phyloP scores from a whole-genome alignment of 1,140 invertebrate species.

The Polypedilum vanderplanki region DNA sequence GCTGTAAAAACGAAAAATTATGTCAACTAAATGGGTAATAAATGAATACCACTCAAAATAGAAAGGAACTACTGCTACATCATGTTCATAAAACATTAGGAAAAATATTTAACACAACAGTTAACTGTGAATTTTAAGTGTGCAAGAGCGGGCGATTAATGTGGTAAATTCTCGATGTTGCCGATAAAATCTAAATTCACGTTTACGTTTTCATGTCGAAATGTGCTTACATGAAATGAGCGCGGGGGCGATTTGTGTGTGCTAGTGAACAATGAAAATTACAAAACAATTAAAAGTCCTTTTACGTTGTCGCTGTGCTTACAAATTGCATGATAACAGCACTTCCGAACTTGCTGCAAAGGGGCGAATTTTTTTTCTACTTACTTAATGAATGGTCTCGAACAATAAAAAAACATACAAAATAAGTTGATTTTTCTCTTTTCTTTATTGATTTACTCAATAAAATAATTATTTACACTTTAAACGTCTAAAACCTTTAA shows the following conservation, averaged over 20 bases:
- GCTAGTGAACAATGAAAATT: constrained; percentile 10
- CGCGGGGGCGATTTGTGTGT: not conserved
- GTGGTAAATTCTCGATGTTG: constrained; percentile 24
- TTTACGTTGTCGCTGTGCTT: constrained; percentile 15
- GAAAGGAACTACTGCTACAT: no score
- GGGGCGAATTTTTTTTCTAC: no score
- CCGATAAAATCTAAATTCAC: constrained; percentile 25
- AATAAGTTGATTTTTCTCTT: constrained; percentile 14
- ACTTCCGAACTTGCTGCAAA: not conserved
- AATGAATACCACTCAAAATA: no score
- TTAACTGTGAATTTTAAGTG: constrained; percentile 28
- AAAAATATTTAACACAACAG: constrained; percentile 26
- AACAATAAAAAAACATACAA: not conserved
- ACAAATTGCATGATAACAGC: constrained; percentile 25
- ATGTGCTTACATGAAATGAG: constrained; percentile 25
- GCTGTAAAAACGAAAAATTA: no score
- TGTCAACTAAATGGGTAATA: no score
- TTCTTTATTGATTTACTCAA: constrained; percentile 22
- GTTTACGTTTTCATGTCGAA: constrained; percentile 28
- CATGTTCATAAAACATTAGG: not conserved
- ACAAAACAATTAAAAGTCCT: constrained; percentile 27
- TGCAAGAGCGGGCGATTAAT: constrained; percentile 13
- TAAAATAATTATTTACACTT: constrained; percentile 16
- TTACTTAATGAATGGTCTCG: not conserved
- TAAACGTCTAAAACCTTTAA: constrained; percentile 19